Base-by-base conservation (phyloP, 2,888 invertebrate species). In the Drosophila leonis region DNA sequence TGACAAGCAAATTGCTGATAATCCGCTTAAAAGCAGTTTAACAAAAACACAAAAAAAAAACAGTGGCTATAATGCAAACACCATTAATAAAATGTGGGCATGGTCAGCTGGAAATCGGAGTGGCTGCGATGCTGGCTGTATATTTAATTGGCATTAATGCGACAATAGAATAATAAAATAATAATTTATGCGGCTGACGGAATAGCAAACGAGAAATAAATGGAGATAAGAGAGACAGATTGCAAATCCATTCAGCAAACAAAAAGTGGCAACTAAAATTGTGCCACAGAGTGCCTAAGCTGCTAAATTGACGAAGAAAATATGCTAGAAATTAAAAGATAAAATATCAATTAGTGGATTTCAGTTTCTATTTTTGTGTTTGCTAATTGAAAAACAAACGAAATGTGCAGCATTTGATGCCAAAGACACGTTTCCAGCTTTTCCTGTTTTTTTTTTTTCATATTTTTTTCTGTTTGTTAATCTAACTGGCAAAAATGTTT, bases 381-480 rank as follows among this genome's bases (percentile, higher is more conserved):
- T 73, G 72, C 80, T 82, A 89, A 86, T 87, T 87, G 86, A 77
- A 89, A 82, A 84, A 78, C 75, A 84, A 89, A 87, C 84, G 66
- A 67, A 66, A 74, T 73, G 67, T 79, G 71, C 72, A 10, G 37
- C 65, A 77, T 75, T 77, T 85, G 72, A 75, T 73, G 84, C 65
- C 55, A 79, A 65, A 83, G 84, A 78, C 89, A 87, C 86, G 89
- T 87, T 52, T 51, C 29, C 57, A 65, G 65, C 78, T 70, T 51
- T 65, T 29, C 51, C 68, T 29, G 3, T 35, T 10, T 4, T 12
- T 13, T 27, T 24, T 8, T 24, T 7, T 27, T 12, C 20, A 4
- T 10, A 15, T 9, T 1, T n/a, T 9, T 29, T 27, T 9, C 10
- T 6, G n/a, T 15, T 12, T 18, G 15, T 48, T 69, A 60, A 69